phyloP scores from a whole-genome alignment of 2,888 invertebrate genomes.

The Mellilla xanthometata region DNA sequence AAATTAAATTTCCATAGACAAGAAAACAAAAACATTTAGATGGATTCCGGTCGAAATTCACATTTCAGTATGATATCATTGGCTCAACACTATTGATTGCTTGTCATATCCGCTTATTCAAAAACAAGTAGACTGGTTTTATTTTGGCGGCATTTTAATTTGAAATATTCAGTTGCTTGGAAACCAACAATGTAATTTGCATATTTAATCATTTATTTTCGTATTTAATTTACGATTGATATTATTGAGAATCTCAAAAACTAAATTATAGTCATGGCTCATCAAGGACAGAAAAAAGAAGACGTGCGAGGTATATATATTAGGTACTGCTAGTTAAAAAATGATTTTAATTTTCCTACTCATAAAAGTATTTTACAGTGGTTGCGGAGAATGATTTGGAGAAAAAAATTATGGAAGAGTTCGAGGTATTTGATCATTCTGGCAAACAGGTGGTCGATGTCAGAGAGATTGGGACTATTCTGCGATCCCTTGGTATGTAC shows the following conservation, averaged over 20 bases:
- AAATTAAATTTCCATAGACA: constrained; percentile 27
- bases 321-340: too few species aligned
- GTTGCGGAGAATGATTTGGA: constrained; percentile 87
- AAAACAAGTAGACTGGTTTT: background rate
- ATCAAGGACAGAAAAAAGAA: constrained; percentile 40
- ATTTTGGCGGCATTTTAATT: constrained; percentile 10
- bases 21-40: constrained; percentile 2
- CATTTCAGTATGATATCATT: too few species aligned
- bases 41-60: too few species aligned
- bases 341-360: too few species aligned
- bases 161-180: constrained; percentile 35
- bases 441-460: constrained; percentile 94
- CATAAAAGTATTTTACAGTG: constrained; percentile 54
- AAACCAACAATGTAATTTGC: constrained; percentile 25
- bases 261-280: constrained; percentile 51
- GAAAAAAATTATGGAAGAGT: constrained; percentile 91
- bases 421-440: constrained; percentile 95
- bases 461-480: constrained; percentile 94
- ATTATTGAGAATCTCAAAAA: constrained; percentile 49
- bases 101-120: background rate
- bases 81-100: background rate
- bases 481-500: constrained; percentile 89
- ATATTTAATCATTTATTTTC: constrained; percentile 7
- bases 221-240: constrained; percentile 25
- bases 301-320: constrained; percentile 59